Base-by-base conservation (phyloP, 1,140 invertebrate species). In the Sipha flava region DNA sequence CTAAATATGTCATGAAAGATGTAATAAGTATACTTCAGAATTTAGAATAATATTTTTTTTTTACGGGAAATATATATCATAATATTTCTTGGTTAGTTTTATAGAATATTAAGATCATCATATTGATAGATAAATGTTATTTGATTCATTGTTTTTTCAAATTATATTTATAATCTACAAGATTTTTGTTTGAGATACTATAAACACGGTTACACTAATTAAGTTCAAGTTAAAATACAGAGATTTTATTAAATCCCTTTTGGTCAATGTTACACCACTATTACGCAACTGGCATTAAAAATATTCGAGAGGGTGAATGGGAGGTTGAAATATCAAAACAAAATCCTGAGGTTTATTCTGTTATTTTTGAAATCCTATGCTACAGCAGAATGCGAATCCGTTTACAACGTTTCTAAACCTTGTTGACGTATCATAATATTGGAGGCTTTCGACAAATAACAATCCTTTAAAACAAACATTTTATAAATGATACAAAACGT, bases 311-410 rank as follows among this genome's bases (percentile, higher is more conserved):
- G 37, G 23, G 43, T 40, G 14, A 66, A 23, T 40, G 3, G n/a
- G 37, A 18, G 34, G 29, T 18, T 49, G 43, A 34, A 54, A 54
- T 75, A 75, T 75, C 72, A 75, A 75, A 52, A 75, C n/a, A 4
- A 57, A 75, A 75, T 54, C 72, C 31, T 16, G 26, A 29, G 72
- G 72, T 75, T 75, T 75, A 75, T 54, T 34, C 26, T 75, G 72
- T 75, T 57, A 23, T 29, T 75, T 72, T 14, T 23, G 18, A 54
- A 52, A 52, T 75, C 72, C 72, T 23, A 31, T 47, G 47, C 43
- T 45, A 16, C 16, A 45, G 43, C 26, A 47, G 68, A 18, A 72
- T 34, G 9, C 10, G 16, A 72, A 49, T 31, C 26, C 68, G 47
- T 72, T 72, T 31, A 72, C 26, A 45, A 72, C 68, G 18, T 52